Evolutionary conservation across 2,797 vertebrate species (phyloP), one percentile per base, ranked within the genome.

Genomic region (Schizothorax lantsangensis): DNA sequence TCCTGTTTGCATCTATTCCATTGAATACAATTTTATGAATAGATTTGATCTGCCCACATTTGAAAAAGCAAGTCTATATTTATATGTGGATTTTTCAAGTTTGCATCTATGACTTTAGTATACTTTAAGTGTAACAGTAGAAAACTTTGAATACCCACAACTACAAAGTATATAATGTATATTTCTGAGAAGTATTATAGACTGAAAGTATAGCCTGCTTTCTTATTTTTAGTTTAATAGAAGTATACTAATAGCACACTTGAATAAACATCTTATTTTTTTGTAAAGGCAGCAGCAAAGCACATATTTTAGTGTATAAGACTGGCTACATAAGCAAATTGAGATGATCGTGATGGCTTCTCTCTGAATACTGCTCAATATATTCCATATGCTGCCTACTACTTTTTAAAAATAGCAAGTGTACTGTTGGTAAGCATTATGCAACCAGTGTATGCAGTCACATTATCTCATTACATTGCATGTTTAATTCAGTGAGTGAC

Each of bases 321-420:
- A 77, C 23, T 11, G 54, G 54, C 7, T 57, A 2, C 36, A 3
- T 26, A n/a, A 30, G 74, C 47, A 36, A 54, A 17, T 0, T 40
- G 7, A 59, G 36, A 26, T 15, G 75, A 57, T 79, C 23, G 45
- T 11, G 40, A 72, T n/a, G 38, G 21, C 2, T 23, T 57, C 33
- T 36, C 52, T 38, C 30, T 57, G 38, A 79, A 64, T 64, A 45
- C 9, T 10, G 38, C n/a, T 26, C 38, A 64, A 26, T 45, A 62
- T 78, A 59, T 59, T 52, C 74, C 74, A 77, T 52, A 78, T 38
- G 74, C 77, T 26, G 54, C 77, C 38, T 79, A 15, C 49, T 54
- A 14, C 45, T 14, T 9, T 19, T 19, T 19, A 43, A 30, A 26
- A 17, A 80, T 38, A 38, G 66, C 33, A 69, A 38, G 17, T 77